These are phyloP conservation scores for Phlogophora meticulosa DNA, from an alignment of 2,888 invertebrate genomes.

Conservation along the genomic window DNA sequence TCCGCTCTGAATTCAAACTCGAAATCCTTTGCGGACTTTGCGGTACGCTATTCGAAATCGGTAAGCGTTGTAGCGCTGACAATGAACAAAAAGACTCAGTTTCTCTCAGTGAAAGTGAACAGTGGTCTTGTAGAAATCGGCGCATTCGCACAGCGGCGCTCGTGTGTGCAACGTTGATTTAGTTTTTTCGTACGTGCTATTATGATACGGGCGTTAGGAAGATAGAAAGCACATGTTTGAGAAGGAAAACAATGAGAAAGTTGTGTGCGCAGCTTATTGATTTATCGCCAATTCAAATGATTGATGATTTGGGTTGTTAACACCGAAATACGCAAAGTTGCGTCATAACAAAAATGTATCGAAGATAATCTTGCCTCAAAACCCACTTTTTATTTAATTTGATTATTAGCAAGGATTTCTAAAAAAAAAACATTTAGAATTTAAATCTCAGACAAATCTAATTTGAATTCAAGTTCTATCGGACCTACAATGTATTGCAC, in stretches of 20 bases:
- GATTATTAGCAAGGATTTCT: background rate
- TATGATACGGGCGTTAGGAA: slow-evolving; percentile 52
- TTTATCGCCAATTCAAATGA: slow-evolving; percentile 1
- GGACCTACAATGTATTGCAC: slow-evolving; percentile 34
- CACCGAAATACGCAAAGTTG: background rate
- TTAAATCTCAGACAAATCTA: background rate
- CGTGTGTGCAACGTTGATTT: slow-evolving; percentile 64
- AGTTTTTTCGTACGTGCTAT: slow-evolving; percentile 59
- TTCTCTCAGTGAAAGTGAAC: slow-evolving; percentile 90
- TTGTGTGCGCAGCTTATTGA: slow-evolving; percentile 21
- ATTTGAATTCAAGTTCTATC: slow-evolving; percentile 10
- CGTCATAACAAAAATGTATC: no score
- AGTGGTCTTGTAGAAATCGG: slow-evolving; percentile 83
- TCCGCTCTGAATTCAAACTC: slow-evolving; percentile 61
- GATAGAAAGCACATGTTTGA: slow-evolving; percentile 58
- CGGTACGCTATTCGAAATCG: slow-evolving; percentile 78
- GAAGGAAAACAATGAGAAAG: slow-evolving; percentile 56
- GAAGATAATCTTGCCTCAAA: background rate
- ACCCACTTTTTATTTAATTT: background rate
- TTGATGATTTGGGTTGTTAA: background rate
- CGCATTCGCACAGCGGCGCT: slow-evolving; percentile 69
- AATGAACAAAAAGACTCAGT: slow-evolving; percentile 87
- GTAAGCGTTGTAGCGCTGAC: slow-evolving; percentile 75
- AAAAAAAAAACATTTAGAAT: no score
- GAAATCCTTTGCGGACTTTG: slow-evolving; percentile 68